phyloP scores from a whole-genome alignment of 2,888 invertebrate genomes.

The Orthonevra nobilis region DNA sequence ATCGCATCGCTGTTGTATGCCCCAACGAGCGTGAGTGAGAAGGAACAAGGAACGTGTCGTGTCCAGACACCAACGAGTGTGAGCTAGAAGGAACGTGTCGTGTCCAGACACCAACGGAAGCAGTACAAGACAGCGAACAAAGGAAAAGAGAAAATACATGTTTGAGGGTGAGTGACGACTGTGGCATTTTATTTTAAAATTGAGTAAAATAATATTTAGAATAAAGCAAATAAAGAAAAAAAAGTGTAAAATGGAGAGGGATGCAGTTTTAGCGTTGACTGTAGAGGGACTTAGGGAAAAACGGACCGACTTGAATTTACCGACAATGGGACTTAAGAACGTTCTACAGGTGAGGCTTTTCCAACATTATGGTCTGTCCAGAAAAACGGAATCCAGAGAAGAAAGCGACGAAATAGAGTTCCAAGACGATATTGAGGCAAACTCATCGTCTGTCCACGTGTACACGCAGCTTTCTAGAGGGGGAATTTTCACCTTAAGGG shows the following conservation, averaged over 20 bases:
- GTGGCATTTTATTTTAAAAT: no score
- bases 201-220: no score
- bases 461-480: neutral
- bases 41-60: no score
- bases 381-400: neutral
- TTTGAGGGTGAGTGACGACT: no score
- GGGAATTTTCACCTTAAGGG: neutral
- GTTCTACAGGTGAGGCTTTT: neutral
- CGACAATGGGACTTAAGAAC: neutral
- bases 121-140: no score
- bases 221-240: no score
- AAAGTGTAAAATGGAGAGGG: conserved; percentile 5
- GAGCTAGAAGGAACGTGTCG: no score
- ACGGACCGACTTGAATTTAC: neutral
- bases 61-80: no score
- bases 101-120: no score
- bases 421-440: neutral
- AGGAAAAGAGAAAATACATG: no score
- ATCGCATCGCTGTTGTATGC: no score
- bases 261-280: neutral
- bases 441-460: neutral
- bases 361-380: neutral
- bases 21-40: no score
- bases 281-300: neutral
- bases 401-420: neutral